phyloP scores from a whole-genome alignment of 2,113 vertebrate species.

The Anguilla rostrata region DNA sequence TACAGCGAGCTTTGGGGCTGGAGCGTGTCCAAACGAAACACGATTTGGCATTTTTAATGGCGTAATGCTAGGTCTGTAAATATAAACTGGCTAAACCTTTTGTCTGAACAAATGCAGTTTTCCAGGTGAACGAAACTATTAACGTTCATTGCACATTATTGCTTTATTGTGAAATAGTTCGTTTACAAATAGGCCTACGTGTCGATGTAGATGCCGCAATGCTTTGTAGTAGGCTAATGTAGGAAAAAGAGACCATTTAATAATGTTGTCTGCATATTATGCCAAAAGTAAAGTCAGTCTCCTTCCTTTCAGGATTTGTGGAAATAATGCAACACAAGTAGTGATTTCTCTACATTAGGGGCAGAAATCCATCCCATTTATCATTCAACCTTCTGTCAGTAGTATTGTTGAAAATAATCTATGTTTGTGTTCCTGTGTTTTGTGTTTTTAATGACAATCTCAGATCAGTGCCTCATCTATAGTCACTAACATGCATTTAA shows the following conservation, averaged over 20 bases:
- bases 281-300: too few relatives aligned
- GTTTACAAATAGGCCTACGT: not conserved
- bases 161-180: not conserved
- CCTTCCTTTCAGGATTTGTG: too few relatives aligned
- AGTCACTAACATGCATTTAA: not conserved
- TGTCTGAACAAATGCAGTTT: not conserved
- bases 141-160: not conserved
- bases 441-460: not conserved
- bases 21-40: not conserved
- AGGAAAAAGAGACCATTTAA: too few relatives aligned
- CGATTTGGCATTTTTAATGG: not conserved
- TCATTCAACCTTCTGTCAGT: not conserved
- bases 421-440: not conserved
- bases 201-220: not conserved
- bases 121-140: not conserved
- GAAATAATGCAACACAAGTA: too few relatives aligned
- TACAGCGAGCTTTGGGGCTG: not conserved
- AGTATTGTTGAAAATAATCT: not conserved
- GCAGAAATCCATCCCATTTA: too few relatives aligned
- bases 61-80: not conserved
- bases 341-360: too few relatives aligned
- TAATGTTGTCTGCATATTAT: too few relatives aligned
- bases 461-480: not conserved
- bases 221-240: not conserved
- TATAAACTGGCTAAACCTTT: not conserved